A percentile compares a stretch with the other conserved stretches of the same genome.
These are phyloP conservation scores for Theristicus caerulescens DNA, from an alignment of 2,113 vertebrate species.

Conservation along the genomic window DNA sequence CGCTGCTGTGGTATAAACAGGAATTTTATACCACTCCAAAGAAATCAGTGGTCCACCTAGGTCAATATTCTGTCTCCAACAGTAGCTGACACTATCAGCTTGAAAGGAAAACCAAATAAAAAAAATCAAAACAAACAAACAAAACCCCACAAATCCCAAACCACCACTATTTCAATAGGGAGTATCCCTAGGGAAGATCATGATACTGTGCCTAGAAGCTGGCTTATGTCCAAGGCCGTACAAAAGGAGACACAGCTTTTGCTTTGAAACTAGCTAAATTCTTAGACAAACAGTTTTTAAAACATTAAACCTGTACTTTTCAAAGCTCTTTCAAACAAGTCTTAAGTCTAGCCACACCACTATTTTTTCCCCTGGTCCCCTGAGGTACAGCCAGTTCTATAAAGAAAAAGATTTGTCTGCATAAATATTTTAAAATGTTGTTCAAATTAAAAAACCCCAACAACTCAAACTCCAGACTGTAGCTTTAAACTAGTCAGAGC, in stretches of 20 bases:
- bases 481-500: neutral
- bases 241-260: neutral
- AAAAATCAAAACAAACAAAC: neutral
- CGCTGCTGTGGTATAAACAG: neutral
- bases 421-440: neutral
- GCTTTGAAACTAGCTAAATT: neutral
- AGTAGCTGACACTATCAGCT: neutral
- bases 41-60: neutral
- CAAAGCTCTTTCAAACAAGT: neutral
- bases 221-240: neutral
- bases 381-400: neutral
- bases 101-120: neutral
- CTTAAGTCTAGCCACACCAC: neutral
- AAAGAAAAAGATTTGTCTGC: neutral
- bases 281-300: neutral
- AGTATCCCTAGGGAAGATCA: neutral
- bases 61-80: neutral
- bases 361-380: neutral
- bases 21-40: neutral
- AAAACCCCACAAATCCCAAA: neutral
- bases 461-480: neutral
- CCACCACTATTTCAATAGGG: neutral
- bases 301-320: neutral
- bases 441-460: neutral
- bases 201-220: neutral